These are phyloP conservation scores for Acomys russatus DNA, from an alignment of 2,797 vertebrate genomes.

Conservation along the genomic window DNA sequence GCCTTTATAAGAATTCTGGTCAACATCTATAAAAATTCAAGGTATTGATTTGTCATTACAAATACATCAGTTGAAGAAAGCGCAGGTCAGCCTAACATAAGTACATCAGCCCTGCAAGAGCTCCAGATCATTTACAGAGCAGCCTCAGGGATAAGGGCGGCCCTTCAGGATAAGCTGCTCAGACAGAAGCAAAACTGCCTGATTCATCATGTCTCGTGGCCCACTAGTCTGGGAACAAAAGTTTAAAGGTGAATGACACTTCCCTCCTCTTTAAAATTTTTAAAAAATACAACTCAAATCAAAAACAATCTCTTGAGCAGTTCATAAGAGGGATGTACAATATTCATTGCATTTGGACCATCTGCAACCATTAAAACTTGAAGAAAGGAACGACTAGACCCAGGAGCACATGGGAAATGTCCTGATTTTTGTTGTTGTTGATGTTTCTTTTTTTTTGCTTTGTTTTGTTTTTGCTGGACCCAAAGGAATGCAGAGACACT, in stretches of 20 bases:
- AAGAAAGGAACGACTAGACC: conserved; percentile 45
- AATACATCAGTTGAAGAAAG: conserved; percentile 55
- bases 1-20: neutral
- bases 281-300: conserved; percentile 70
- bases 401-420: conserved; percentile 23
- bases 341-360: conserved; percentile 68
- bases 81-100: conserved; percentile 11
- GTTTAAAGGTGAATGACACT: conserved; percentile 80
- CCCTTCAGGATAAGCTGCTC: neutral
- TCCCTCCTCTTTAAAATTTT: conserved; percentile 35
- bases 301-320: conserved; percentile 75
- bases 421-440: neutral
- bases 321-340: conserved; percentile 74
- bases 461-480: neutral
- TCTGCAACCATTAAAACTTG: conserved; percentile 41
- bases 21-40: conserved; percentile 47
- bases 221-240: conserved; percentile 75
- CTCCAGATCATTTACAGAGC: conserved; percentile 42
- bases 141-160: conserved; percentile 57
- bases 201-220: conserved; percentile 63
- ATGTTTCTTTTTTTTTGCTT: too few relatives aligned
- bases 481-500: conserved; percentile 14
- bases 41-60: conserved; percentile 49
- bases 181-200: conserved; percentile 57
- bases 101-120: conserved; percentile 20